phyloP scores from a whole-genome alignment of 2,888 invertebrate species.

The Drosophila melanosoma region DNA sequence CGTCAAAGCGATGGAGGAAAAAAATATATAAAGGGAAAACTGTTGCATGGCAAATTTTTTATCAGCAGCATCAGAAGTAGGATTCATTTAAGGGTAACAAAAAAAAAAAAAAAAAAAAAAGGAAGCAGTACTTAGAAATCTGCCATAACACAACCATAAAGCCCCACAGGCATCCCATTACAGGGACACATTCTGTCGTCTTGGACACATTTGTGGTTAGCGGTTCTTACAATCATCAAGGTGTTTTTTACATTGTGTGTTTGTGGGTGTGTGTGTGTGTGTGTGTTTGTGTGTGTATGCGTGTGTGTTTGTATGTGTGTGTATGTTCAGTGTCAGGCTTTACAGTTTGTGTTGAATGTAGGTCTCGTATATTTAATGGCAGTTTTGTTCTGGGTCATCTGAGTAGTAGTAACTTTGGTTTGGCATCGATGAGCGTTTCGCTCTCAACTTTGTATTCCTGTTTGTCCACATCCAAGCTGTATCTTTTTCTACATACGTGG shows the following conservation, averaged over 20 bases:
- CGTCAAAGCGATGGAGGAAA: slow-evolving; percentile 22
- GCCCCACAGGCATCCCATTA: slow-evolving; percentile 1
- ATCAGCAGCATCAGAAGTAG: slow-evolving; percentile 28
- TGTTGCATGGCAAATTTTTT: slow-evolving; percentile 42
- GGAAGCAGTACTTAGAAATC: slow-evolving; percentile 23
- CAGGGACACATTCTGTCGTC: not conserved
- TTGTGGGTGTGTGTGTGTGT: slow-evolving; percentile 19
- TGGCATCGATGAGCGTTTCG: slow-evolving; percentile 29
- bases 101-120: slow-evolving; percentile 26
- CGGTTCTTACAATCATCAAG: slow-evolving; percentile 47
- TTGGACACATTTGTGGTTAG: slow-evolving; percentile 35
- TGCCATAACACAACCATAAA: not conserved
- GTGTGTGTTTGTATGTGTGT: slow-evolving; percentile 18
- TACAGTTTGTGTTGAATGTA: slow-evolving; percentile 17
- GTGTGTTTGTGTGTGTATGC: slow-evolving; percentile 18
- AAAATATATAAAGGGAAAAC: slow-evolving; percentile 26
- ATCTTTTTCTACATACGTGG: slow-evolving; percentile 60
- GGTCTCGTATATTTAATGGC: slow-evolving; percentile 56
- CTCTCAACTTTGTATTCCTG: slow-evolving; percentile 1
- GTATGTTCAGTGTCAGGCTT: slow-evolving; percentile 9
- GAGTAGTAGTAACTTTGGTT: slow-evolving; percentile 62
- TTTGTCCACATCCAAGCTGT: slow-evolving; percentile 31
- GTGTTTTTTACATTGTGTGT: slow-evolving; percentile 22
- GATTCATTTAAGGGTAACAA: not conserved
- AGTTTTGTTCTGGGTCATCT: slow-evolving; percentile 61